A percentile compares a stretch with the other conserved stretches of the same genome.
These are phyloP conservation scores for Cosmorhoe ocellata DNA, from an alignment of 2,888 invertebrate species.

Conservation along the genomic window DNA sequence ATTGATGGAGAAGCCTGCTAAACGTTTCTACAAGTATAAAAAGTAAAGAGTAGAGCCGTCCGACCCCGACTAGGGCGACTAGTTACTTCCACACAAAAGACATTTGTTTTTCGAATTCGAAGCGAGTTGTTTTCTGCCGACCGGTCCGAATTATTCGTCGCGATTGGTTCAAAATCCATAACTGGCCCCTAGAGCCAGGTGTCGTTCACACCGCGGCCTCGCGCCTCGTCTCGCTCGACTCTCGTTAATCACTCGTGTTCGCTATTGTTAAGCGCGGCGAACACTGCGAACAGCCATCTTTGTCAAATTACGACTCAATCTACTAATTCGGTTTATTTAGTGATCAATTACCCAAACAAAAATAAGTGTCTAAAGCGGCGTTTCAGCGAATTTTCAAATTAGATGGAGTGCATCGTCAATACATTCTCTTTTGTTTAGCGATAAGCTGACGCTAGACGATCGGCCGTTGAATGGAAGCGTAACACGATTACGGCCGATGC, in stretches of 20 bases:
- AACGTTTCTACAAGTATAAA: conserved; percentile 12
- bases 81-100: conserved; percentile 45
- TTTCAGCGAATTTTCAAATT: conserved; percentile 61
- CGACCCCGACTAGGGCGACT: conserved; percentile 34
- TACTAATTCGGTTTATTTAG: conserved; percentile 62
- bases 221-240: conserved; percentile 78
- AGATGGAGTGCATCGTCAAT: conserved; percentile 63
- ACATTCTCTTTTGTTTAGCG: conserved; percentile 80
- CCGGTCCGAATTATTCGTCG: conserved; percentile 81
- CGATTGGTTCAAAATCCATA: conserved; percentile 82
- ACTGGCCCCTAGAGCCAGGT: conserved; percentile 82
- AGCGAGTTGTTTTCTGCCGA: conserved; percentile 41
- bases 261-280: conserved; percentile 80
- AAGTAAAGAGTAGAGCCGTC: conserved; percentile 53
- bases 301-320: conserved; percentile 80
- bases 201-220: conserved; percentile 83
- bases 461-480: conserved; percentile 75
- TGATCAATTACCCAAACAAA: conserved; percentile 61
- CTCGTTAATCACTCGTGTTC: conserved; percentile 81
- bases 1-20: conserved; percentile 20
- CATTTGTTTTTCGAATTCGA: conserved; percentile 71
- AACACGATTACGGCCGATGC: conserved; percentile 59
- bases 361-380: conserved; percentile 60
- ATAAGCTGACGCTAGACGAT: conserved; percentile 60
- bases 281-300: conserved; percentile 81